These are phyloP conservation scores for Mylabris phalerata DNA, from an alignment of 1,140 invertebrate species.

Conservation along the genomic window DNA sequence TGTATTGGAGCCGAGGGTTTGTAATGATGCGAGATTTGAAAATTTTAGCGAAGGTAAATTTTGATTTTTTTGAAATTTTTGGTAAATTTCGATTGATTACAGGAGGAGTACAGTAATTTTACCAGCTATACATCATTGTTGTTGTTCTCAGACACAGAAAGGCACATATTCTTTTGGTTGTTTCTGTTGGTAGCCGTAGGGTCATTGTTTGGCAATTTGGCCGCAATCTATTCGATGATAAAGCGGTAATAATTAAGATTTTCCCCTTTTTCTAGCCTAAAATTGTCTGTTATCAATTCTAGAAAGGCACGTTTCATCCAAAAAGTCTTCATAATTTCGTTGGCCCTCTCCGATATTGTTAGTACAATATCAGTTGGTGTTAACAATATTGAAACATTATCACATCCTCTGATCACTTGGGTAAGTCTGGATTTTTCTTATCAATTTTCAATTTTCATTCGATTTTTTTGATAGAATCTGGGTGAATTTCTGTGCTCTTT, in stretches of 20 bases:
- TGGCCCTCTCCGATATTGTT: constrained; percentile 43
- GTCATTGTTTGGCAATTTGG: constrained; percentile 29
- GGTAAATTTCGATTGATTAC: too few relatives aligned
- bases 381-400: constrained; percentile 34
- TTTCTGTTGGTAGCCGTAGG: constrained; percentile 22
- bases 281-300: too few relatives aligned
- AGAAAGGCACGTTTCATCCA: constrained; percentile 19
- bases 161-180: constrained; percentile 11
- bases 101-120: too few relatives aligned
- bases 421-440: constrained; percentile 22
- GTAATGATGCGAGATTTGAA: too few relatives aligned
- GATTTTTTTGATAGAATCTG: constrained; percentile 34
- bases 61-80: too few relatives aligned
- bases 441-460: constrained; percentile 2
- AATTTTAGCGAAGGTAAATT: too few relatives aligned
- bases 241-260: constrained; percentile 22
- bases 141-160: background rate
- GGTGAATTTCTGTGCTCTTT: constrained; percentile 44
- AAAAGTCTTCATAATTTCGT: constrained; percentile 42
- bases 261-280: background rate
- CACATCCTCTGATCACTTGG: constrained; percentile 30
- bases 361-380: constrained; percentile 35
- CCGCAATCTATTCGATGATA: constrained; percentile 28
- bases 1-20: background rate
- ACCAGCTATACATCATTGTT: too few relatives aligned